Evolutionary conservation across 2,113 vertebrate species (phyloP).

Genomic region (Perca fluviatilis): DNA sequence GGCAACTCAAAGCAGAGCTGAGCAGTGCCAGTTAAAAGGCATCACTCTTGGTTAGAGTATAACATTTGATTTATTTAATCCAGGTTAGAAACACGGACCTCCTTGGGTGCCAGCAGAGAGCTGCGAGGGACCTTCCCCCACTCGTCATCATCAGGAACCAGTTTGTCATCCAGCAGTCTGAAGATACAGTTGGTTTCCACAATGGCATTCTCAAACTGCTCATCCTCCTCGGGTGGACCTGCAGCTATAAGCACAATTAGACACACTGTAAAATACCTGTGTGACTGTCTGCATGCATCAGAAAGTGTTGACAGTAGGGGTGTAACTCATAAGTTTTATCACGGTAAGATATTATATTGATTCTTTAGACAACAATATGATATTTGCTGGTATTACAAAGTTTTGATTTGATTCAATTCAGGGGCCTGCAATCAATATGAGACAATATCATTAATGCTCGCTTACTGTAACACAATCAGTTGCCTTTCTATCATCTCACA

Average conservation of each 20-base stretch:
- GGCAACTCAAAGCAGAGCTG: background rate
- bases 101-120: slow-evolving; percentile 91
- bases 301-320: background rate
- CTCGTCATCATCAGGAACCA: slow-evolving; percentile 95
- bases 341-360: too few relatives aligned
- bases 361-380: too few relatives aligned
- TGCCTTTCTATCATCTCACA: too few relatives aligned
- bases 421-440: too few relatives aligned
- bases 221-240: slow-evolving; percentile 94
- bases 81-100: slow-evolving; percentile 82
- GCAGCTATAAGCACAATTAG: slow-evolving; percentile 81
- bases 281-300: background rate
- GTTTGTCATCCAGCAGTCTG: slow-evolving; percentile 93
- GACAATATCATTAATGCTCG: too few relatives aligned
- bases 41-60: background rate
- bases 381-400: too few relatives aligned
- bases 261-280: background rate
- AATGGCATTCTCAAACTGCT: slow-evolving; percentile 94
- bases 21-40: background rate
- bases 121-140: slow-evolving; percentile 95
- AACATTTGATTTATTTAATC: background rate
- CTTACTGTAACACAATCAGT: too few relatives aligned
- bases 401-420: too few relatives aligned
- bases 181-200: slow-evolving; percentile 99
- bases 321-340: too few relatives aligned